Evolutionary conservation across 2,888 invertebrate species (phyloP), one percentile per base, ranked within the genome.

Genomic region (Drosophila peninsularis): DNA sequence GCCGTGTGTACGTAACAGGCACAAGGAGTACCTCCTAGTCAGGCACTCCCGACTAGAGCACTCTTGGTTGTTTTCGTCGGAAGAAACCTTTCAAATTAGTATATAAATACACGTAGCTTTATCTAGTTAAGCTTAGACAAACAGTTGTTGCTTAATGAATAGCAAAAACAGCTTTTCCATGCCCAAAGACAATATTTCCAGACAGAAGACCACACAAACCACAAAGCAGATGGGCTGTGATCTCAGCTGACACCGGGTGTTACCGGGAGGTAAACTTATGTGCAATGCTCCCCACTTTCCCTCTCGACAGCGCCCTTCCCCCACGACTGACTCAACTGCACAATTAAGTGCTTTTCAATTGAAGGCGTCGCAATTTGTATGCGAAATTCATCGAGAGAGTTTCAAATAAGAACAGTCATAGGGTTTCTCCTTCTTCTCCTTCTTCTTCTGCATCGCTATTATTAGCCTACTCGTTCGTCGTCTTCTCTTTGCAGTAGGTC

Each of bases 311-410:
- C 37, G 0, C 13, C 11, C 24, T 7, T 13, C 17, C 7, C n/a
- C 0, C 27, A 3, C 27, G 0, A 1, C 3, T 13, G 13, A 1
- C 14, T 37, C 14, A 9, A 66, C 44, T 71, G 71, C 65, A 57
- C 83, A 74, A 86, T 83, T 82, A 86, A 72, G 45, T 54, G 49
- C 55, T 64, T 73, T 57, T 71, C 68, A 79, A 88, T 76, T 75
- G 74, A 67, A 68, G 45, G 67, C 62, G 37, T 64, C 49, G 61
- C 75, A 78, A 75, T 64, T 79, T 65, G 53, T 52, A 65, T 70
- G 56, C 62, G 56, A 53, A 75, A 75, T 73, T 53, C 53, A 62
- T 77, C 11, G 47, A 17, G 10, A 41, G 17, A 41, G 21, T 10
- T 11, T 17, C 1, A n/a, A 14, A 14, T 14, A 54, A 36, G 27